Evolutionary conservation across 2,888 invertebrate species (phyloP).

Genomic region (Octodonta nipae): DNA sequence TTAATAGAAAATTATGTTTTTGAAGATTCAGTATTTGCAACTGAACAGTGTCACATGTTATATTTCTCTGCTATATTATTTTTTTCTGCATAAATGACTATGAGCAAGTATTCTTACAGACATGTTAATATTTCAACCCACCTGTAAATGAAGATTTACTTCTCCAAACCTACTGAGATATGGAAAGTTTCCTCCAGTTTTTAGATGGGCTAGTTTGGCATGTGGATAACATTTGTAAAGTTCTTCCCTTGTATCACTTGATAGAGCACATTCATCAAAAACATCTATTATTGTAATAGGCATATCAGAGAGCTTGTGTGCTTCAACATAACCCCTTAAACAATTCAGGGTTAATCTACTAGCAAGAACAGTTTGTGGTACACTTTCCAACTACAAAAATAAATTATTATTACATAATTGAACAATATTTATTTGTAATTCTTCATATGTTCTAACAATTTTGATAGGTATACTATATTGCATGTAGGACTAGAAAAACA

Average conservation of each 20-base stretch:
- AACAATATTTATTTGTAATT: too few relatives aligned
- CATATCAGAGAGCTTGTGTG: conserved; percentile 52
- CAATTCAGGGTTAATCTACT: conserved; percentile 79
- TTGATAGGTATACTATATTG: too few relatives aligned
- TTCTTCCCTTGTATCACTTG: conserved; percentile 63
- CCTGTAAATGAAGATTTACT: conserved; percentile 78
- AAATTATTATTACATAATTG: too few relatives aligned
- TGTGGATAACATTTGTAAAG: conserved; percentile 75
- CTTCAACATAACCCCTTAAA: conserved; percentile 63
- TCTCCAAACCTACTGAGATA: conserved; percentile 78
- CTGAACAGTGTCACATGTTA: too few relatives aligned
- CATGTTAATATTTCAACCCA: too few relatives aligned
- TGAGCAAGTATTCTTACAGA: too few relatives aligned
- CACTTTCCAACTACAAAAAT: conserved; percentile 55
- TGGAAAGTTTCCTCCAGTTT: conserved; percentile 82
- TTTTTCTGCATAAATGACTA: too few relatives aligned
- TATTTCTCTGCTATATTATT: too few relatives aligned
- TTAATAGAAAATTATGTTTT: too few relatives aligned
- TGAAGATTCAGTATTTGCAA: too few relatives aligned
- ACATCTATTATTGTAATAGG: conserved; percentile 79
- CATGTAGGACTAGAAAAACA: too few relatives aligned
- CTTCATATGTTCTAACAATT: too few relatives aligned
- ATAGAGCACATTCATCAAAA: conserved; percentile 76
- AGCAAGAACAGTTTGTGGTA: conserved; percentile 70
- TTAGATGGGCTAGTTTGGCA: conserved; percentile 74